Evolutionary conservation across 2,888 invertebrate species (phyloP).

Genomic region (Penaeus monodon): DNA sequence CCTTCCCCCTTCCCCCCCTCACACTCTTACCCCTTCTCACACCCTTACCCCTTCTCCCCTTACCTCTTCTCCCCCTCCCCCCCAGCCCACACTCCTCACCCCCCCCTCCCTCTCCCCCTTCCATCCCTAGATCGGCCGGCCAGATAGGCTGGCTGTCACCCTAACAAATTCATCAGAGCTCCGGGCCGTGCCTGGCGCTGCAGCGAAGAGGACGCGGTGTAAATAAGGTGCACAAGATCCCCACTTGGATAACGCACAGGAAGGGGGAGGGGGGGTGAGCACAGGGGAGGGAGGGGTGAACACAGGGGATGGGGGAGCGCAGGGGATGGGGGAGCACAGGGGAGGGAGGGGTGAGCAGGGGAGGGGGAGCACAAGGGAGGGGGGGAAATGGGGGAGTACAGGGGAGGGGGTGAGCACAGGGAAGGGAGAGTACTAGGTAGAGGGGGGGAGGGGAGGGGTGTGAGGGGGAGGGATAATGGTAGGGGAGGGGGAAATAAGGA

Average conservation of each 20-base stretch:
- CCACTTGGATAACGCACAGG: no score
- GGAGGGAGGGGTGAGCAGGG: neutral
- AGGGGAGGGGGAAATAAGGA: neutral
- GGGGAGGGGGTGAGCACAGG: neutral
- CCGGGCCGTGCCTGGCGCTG: neutral
- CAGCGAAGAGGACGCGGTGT: neutral
- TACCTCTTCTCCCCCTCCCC: no score
- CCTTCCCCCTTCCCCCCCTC: no score
- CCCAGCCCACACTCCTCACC: no score
- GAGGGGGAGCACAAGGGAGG: neutral
- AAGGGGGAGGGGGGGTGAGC: no score
- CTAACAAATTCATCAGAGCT: slow-evolving; percentile 15
- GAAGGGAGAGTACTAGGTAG: no score
- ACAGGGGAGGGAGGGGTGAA: no score
- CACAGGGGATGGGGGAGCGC: no score
- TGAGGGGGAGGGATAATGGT: neutral
- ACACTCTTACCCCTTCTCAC: no score
- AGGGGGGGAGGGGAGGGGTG: neutral
- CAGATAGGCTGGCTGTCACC: slow-evolving; percentile 14
- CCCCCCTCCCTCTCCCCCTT: no score
- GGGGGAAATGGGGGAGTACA: neutral
- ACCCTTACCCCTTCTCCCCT: no score
- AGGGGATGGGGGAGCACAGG: no score
- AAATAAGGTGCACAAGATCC: neutral
- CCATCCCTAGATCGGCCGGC: neutral